These are phyloP conservation scores for Tricholauxania praeusta DNA, from an alignment of 2,888 invertebrate genomes.

Conservation along the genomic window DNA sequence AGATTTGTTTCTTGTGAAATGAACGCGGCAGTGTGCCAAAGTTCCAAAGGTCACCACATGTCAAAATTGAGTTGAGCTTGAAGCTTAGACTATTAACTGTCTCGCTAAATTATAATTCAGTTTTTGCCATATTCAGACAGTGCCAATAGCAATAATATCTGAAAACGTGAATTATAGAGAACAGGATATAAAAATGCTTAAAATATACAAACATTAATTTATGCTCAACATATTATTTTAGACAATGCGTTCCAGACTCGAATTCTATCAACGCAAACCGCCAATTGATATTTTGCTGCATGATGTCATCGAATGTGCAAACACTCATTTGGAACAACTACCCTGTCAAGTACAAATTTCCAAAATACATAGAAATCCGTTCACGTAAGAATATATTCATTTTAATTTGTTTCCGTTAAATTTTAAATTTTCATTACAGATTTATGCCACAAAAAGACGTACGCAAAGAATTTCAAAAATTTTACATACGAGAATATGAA, in stretches of 20 bases:
- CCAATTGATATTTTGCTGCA: constrained; percentile 52
- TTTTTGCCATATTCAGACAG: too few species aligned
- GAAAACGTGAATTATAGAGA: too few species aligned
- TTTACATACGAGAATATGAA: constrained; percentile 44
- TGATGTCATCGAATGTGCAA: constrained; percentile 47
- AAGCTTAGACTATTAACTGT: too few species aligned
- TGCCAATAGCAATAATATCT: too few species aligned
- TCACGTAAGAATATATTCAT: constrained; percentile 49
- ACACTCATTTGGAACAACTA: constrained; percentile 54
- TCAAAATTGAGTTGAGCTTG: too few species aligned
- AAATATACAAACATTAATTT: too few species aligned
- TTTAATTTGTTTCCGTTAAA: neutral
- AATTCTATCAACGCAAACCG: constrained; percentile 39
- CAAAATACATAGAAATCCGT: constrained; percentile 54
- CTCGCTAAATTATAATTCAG: too few species aligned
- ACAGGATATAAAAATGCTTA: too few species aligned
- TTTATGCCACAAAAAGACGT: constrained; percentile 48
- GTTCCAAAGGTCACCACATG: too few species aligned
- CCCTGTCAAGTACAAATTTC: constrained; percentile 53
- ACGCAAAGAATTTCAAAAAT: constrained; percentile 44
- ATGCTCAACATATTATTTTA: constrained; percentile 34
- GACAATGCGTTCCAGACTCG: constrained; percentile 52
- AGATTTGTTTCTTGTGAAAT: too few species aligned
- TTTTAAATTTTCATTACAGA: constrained; percentile 34
- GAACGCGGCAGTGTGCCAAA: too few species aligned